A percentile compares a stretch with the other conserved stretches of the same genome.
phyloP scores from a whole-genome alignment of 2,888 invertebrate genomes.

The Clistopyga incitator region DNA sequence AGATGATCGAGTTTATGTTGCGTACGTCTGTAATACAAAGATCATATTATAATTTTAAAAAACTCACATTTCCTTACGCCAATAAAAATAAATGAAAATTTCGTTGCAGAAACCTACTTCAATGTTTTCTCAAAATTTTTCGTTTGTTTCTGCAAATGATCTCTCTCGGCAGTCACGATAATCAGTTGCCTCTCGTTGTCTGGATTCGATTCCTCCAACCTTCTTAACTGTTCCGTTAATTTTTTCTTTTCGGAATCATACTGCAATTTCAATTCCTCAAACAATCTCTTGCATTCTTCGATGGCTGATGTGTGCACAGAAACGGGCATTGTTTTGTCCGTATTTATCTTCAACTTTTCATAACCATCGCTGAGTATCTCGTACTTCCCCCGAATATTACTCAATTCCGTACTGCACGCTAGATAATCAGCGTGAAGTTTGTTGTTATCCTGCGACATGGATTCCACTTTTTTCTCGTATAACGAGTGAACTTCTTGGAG shows the following conservation, averaged over 20 bases:
- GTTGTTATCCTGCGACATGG: slow-evolving; percentile 88
- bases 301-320: slow-evolving; percentile 89
- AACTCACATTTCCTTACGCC: neutral
- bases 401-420: slow-evolving; percentile 86
- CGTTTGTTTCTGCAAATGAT: slow-evolving; percentile 85
- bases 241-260: slow-evolving; percentile 89
- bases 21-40: slow-evolving; percentile 81
- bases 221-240: slow-evolving; percentile 85
- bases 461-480: slow-evolving; percentile 90
- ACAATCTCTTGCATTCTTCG: slow-evolving; percentile 90
- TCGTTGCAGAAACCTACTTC: slow-evolving; percentile 82
- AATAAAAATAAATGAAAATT: slow-evolving; percentile 8
- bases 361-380: slow-evolving; percentile 86
- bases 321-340: slow-evolving; percentile 87
- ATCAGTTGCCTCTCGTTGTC: slow-evolving; percentile 85
- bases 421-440: slow-evolving; percentile 88
- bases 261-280: slow-evolving; percentile 91
- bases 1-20: slow-evolving; percentile 84
- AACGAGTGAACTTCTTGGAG: slow-evolving; percentile 90
- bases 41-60: neutral
- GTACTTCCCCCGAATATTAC: slow-evolving; percentile 87
- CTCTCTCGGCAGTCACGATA: slow-evolving; percentile 83
- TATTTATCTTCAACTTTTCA: slow-evolving; percentile 86
- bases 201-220: slow-evolving; percentile 84
- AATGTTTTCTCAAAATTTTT: slow-evolving; percentile 86